These are phyloP conservation scores for Rhynchophorus ferrugineus DNA, from an alignment of 1,140 invertebrate genomes.

Conservation along the genomic window DNA sequence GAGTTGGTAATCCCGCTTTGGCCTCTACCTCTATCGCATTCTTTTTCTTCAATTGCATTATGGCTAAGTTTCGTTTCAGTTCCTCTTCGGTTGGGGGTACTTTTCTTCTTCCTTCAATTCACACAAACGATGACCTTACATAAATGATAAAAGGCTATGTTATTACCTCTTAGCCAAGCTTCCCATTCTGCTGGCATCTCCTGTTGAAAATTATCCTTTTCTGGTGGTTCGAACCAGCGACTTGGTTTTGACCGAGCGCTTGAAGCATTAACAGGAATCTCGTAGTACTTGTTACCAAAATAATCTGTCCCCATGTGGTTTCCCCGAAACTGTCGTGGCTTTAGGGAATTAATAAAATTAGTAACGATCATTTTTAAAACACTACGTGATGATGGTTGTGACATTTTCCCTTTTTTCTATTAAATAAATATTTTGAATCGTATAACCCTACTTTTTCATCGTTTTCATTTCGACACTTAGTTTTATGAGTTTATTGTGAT, in stretches of 20 bases:
- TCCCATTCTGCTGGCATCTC: conserved; percentile 78
- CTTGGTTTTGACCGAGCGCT: conserved; percentile 51
- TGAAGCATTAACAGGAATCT: conserved; percentile 56
- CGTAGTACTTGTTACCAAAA: conserved; percentile 74
- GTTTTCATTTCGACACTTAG: too few relatives aligned
- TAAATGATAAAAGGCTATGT: not conserved
- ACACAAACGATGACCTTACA: not conserved
- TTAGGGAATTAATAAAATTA: conserved; percentile 54
- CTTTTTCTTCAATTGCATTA: conserved; percentile 61
- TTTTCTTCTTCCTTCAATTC: conserved; percentile 43
- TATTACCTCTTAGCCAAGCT: conserved; percentile 64
- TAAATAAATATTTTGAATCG: too few relatives aligned
- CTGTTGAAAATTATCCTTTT: conserved; percentile 55
- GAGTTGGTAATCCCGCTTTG: conserved; percentile 39
- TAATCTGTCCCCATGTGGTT: conserved; percentile 53
- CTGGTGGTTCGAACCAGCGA: conserved; percentile 63
- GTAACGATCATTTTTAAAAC: conserved; percentile 43
- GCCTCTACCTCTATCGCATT: conserved; percentile 64
- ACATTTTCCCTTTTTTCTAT: too few relatives aligned
- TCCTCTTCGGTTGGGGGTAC: conserved; percentile 66
- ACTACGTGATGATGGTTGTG: conserved; percentile 41
- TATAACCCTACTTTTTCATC: too few relatives aligned
- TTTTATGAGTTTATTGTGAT: too few relatives aligned
- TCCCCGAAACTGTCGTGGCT: conserved; percentile 45
- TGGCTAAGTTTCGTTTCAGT: conserved; percentile 57